Evolutionary conservation across 2,888 invertebrate genomes (phyloP).

Genomic region (Anthoptus insignis): DNA sequence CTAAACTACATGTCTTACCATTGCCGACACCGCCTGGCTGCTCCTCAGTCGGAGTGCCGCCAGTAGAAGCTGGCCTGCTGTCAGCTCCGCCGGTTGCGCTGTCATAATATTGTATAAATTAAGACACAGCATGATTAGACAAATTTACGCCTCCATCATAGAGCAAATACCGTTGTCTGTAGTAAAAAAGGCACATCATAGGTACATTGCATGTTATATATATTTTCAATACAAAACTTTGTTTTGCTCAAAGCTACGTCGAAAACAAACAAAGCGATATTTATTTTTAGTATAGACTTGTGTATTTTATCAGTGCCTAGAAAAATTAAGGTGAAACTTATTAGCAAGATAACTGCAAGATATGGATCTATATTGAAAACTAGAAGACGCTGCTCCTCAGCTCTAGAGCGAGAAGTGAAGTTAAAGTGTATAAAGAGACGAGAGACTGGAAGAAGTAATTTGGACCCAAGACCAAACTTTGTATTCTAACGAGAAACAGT

Average conservation of each 20-base stretch:
- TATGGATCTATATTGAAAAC: not conserved
- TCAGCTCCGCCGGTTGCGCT: slow-evolving; percentile 97
- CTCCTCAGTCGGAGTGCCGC: slow-evolving; percentile 93
- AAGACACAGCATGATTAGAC: too few relatives aligned
- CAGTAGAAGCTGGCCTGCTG: slow-evolving; percentile 93
- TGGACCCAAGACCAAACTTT: too few relatives aligned
- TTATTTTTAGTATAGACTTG: not conserved
- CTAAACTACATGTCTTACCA: slow-evolving; percentile 66
- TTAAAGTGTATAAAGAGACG: not conserved
- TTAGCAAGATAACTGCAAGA: not conserved
- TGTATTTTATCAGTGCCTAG: not conserved
- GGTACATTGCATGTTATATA: too few relatives aligned
- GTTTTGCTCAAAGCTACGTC: not conserved
- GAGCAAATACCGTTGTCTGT: too few relatives aligned
- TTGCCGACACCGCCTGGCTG: slow-evolving; percentile 93
- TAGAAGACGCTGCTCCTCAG: too few relatives aligned
- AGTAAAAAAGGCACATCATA: too few relatives aligned
- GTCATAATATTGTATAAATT: slow-evolving; percentile 47
- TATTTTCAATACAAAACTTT: too few relatives aligned
- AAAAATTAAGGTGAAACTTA: not conserved
- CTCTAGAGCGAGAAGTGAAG: not conserved
- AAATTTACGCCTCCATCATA: too few relatives aligned
- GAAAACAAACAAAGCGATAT: not conserved
- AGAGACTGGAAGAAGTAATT: not conserved
- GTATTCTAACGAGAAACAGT: too few relatives aligned